Evolutionary conservation across 37 sponge, comb jelly and placozoan species (phyloP).

Genomic region (Dysidea cf. avara): DNA sequence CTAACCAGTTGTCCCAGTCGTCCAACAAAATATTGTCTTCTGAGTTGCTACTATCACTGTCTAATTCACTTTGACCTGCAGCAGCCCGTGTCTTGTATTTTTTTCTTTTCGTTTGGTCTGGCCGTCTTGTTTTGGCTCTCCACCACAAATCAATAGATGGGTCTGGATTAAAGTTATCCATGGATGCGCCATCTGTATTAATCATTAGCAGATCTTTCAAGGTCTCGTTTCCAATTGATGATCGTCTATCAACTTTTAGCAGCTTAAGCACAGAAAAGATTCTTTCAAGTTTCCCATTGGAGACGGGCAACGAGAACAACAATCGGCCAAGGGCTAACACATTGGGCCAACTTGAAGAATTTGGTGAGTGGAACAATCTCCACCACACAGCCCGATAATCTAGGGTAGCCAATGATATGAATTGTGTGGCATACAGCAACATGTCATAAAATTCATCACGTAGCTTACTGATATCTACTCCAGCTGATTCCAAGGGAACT

Average conservation of each 20-base stretch:
- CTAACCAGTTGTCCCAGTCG: no score
- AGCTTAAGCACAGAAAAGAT: slow-evolving; percentile 28
- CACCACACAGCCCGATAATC: slow-evolving; percentile 62
- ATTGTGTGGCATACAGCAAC: slow-evolving; percentile 44
- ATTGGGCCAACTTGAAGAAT: slow-evolving; percentile 42
- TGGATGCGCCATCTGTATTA: neutral
- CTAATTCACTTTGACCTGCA: no score
- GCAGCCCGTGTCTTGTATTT: no score
- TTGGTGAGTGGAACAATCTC: slow-evolving; percentile 59
- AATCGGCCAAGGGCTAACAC: slow-evolving; percentile 41
- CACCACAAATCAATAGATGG: slow-evolving; percentile 44
- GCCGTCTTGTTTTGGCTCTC: slow-evolving; percentile 36
- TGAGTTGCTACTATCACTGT: no score
- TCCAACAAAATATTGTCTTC: no score
- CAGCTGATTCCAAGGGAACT: slow-evolving; percentile 36
- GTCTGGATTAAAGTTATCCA: slow-evolving; percentile 9
- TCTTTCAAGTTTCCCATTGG: slow-evolving; percentile 53
- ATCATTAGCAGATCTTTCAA: slow-evolving; percentile 23
- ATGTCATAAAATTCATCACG: slow-evolving; percentile 47
- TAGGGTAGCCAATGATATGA: slow-evolving; percentile 36
- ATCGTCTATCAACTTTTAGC: slow-evolving; percentile 34
- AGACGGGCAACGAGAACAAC: slow-evolving; percentile 48
- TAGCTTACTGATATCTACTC: slow-evolving; percentile 33
- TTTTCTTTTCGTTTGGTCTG: slow-evolving; percentile 1
- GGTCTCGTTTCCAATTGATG: slow-evolving; percentile 15